These are phyloP conservation scores for Bolinopsis microptera DNA, from an alignment of 37 sponge, comb jelly and placozoan genomes.

Conservation along the genomic window DNA sequence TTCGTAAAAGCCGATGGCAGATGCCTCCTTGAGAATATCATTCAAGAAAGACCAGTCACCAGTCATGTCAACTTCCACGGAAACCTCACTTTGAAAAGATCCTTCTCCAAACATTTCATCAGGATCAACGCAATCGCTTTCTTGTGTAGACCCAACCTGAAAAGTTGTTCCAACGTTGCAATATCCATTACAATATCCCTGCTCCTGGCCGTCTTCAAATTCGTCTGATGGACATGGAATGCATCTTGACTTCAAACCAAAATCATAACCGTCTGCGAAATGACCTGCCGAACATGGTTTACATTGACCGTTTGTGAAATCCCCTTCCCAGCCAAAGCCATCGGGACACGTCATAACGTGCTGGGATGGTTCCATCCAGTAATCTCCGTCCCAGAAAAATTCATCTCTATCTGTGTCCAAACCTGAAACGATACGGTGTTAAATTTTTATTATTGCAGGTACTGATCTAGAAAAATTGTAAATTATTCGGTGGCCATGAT, in stretches of 20 bases:
- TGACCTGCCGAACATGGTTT: neutral
- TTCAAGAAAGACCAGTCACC: neutral
- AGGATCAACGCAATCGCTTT: neutral
- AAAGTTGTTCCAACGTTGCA: neutral
- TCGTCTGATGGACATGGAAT: neutral
- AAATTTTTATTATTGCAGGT: no score
- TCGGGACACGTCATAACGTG: neutral
- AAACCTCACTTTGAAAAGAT: neutral
- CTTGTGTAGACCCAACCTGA: neutral
- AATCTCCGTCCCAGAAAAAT: neutral
- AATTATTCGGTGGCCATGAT: no score
- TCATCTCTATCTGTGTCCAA: neutral
- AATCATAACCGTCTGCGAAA: neutral
- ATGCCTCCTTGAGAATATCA: neutral
- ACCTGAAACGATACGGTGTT: no score
- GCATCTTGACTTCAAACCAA: neutral
- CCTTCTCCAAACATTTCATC: neutral
- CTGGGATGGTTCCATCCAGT: neutral
- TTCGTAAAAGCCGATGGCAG: neutral
- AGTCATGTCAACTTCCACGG: neutral
- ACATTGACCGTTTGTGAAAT: neutral
- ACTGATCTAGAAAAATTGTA: no score
- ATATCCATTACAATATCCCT: neutral
- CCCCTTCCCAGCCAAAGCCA: neutral
- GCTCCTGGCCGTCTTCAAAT: neutral